These are phyloP conservation scores for Euzophera pinguis DNA, from an alignment of 2,888 invertebrate genomes.

Conservation along the genomic window DNA sequence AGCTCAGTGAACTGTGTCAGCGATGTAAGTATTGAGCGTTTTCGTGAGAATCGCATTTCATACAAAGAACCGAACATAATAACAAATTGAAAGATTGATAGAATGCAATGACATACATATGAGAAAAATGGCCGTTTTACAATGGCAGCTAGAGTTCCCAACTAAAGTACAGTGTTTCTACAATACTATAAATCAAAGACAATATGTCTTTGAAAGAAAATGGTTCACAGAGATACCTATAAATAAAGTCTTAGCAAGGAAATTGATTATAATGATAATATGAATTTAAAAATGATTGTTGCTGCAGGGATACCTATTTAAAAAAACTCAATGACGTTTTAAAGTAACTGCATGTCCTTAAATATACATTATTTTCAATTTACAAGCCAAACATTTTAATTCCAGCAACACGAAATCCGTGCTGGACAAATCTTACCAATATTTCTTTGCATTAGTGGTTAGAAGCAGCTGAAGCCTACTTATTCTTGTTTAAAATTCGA, in stretches of 20 bases:
- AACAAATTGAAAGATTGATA: constrained; percentile 23
- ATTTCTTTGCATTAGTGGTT: too few species aligned
- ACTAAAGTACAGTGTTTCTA: background rate
- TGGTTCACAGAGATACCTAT: background rate
- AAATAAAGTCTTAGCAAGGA: background rate
- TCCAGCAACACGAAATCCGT: too few species aligned
- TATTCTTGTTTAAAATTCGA: too few species aligned
- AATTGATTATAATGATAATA: background rate
- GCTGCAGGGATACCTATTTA: too few species aligned
- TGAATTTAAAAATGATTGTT: too few species aligned
- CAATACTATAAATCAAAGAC: constrained; percentile 5
- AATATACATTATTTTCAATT: too few species aligned
- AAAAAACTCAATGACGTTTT: too few species aligned
- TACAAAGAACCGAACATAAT: constrained; percentile 22
- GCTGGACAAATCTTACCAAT: too few species aligned
- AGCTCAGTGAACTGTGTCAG: constrained; percentile 1
- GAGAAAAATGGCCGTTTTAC: constrained; percentile 18
- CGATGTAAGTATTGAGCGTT: background rate
- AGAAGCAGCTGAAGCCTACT: too few species aligned
- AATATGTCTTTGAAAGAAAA: background rate
- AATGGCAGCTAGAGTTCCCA: constrained; percentile 20
- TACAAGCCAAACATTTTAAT: too few species aligned
- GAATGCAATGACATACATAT: constrained; percentile 25
- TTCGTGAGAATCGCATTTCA: constrained; percentile 7
- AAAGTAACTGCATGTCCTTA: too few species aligned